Evolutionary conservation across 1,140 invertebrate species (phyloP).

Genomic region (Brachionus paranguensis): DNA sequence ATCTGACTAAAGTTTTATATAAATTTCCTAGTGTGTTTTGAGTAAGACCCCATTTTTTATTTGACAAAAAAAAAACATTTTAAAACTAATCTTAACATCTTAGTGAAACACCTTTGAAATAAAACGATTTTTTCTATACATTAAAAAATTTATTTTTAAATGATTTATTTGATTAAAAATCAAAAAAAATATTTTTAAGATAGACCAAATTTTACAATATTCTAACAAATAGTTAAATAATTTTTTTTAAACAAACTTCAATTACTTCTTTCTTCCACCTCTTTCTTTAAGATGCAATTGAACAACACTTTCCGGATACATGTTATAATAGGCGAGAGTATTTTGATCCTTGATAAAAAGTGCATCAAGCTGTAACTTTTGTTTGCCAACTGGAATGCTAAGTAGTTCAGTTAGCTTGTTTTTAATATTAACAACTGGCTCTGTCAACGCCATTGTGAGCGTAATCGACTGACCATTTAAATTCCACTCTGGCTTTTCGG

Average conservation of each 20-base stretch:
- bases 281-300: slow-evolving; percentile 89
- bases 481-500: slow-evolving; percentile 90
- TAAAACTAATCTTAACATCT: no score
- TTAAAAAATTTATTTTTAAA: neutral
- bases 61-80: no score
- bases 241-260: neutral
- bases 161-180: slow-evolving; percentile 25
- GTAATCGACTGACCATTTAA: slow-evolving; percentile 82
- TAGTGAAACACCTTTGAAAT: no score
- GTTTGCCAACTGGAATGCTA: slow-evolving; percentile 91
- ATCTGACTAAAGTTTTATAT: no score
- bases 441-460: slow-evolving; percentile 71
- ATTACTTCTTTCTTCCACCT: slow-evolving; percentile 92
- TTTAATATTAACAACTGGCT: slow-evolving; percentile 69
- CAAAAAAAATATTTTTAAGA: neutral
- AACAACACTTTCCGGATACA: slow-evolving; percentile 72
- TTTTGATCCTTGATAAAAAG: slow-evolving; percentile 96
- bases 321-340: slow-evolving; percentile 89
- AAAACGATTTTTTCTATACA: neutral
- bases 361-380: slow-evolving; percentile 85
- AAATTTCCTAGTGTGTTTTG: no score
- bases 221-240: neutral
- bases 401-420: slow-evolving; percentile 78
- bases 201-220: neutral
- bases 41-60: no score